These are phyloP conservation scores for Parasteatoda lunata DNA, from an alignment of 2,888 invertebrate genomes.

Conservation along the genomic window DNA sequence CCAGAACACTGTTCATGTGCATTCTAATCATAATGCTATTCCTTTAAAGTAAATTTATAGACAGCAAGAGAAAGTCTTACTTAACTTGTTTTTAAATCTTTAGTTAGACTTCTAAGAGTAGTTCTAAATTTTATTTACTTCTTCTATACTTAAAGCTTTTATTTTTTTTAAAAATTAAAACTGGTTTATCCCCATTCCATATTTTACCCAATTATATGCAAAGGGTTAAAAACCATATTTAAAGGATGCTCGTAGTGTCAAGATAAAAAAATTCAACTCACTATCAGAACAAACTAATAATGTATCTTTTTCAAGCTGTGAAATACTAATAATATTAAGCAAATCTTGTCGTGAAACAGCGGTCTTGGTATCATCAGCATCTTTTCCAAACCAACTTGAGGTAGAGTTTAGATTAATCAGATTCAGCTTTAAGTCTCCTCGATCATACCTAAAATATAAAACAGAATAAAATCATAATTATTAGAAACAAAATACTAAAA, in stretches of 20 bases:
- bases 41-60: no score
- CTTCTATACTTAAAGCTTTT: no score
- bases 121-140: no score
- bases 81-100: no score
- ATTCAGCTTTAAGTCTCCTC: constrained; percentile 82
- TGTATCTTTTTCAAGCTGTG: constrained; percentile 94
- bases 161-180: no score
- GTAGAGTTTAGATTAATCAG: constrained; percentile 91
- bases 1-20: no score
- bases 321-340: constrained; percentile 83
- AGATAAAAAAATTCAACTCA: constrained; percentile 74
- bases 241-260: neutral
- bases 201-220: no score
- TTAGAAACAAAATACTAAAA: neutral
- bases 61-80: no score
- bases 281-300: constrained; percentile 90
- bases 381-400: constrained; percentile 95
- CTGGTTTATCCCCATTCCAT: no score
- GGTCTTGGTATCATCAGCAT: constrained; percentile 77
- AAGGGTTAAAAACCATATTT: no score
- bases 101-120: no score
- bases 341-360: constrained; percentile 87
- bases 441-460: constrained; percentile 72
- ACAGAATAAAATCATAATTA: neutral
- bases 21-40: no score